Conservation (phyloP, 2,888 invertebrate species). For the Drosophila engyochracea region DNA sequence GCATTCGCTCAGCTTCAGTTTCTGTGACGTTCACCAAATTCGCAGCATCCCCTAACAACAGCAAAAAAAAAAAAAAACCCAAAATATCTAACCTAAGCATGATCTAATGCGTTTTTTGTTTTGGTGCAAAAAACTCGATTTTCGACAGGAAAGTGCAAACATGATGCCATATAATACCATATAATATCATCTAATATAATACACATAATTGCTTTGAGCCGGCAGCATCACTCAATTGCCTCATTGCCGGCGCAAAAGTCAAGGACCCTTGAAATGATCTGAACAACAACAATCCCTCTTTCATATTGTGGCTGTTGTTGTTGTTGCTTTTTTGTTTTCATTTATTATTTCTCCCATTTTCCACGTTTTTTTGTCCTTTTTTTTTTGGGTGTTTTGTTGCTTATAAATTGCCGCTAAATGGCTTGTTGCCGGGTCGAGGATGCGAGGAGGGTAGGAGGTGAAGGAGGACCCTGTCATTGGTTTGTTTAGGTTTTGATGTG, state of each 20-base stretch:
- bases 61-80: background rate
- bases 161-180: slow-evolving; percentile 77
- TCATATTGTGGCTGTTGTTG: slow-evolving; percentile 30
- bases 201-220: slow-evolving; percentile 52
- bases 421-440: slow-evolving; percentile 34
- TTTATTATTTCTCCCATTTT: slow-evolving; percentile 77
- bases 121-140: slow-evolving; percentile 82
- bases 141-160: slow-evolving; percentile 83
- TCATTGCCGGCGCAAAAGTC: slow-evolving; percentile 75
- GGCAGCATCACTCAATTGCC: slow-evolving; percentile 64
- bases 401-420: slow-evolving; percentile 80
- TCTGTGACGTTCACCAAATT: slow-evolving; percentile 2
- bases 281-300: slow-evolving; percentile 60
- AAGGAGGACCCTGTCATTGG: slow-evolving; percentile 78
- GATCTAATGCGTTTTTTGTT: slow-evolving; percentile 58
- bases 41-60: slow-evolving; percentile 74
- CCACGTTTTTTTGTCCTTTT: slow-evolving; percentile 44
- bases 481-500: slow-evolving; percentile 84
- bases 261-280: slow-evolving; percentile 85
- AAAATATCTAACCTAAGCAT: slow-evolving; percentile 46
- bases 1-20: slow-evolving; percentile 33
- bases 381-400: slow-evolving; percentile 78
- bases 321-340: slow-evolving; percentile 50
- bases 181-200: slow-evolving; percentile 49
- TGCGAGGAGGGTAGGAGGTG: slow-evolving; percentile 32